Evolutionary conservation across 1,140 invertebrate species (phyloP).

Genomic region (Atopsyche davidsoni): DNA sequence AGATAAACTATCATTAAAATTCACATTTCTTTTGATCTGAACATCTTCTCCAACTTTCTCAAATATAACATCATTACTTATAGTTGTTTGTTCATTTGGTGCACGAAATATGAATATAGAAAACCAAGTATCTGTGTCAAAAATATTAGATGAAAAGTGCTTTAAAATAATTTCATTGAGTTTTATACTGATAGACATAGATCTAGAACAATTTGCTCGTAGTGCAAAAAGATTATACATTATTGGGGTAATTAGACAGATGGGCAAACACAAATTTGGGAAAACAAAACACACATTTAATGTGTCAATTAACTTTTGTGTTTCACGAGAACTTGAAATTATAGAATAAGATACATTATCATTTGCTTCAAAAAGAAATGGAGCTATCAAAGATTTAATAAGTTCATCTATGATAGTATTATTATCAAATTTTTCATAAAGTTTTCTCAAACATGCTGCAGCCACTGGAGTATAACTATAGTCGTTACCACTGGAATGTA

Average conservation of each 20-base stretch:
- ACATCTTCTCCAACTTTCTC: conserved; percentile 15
- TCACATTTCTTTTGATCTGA: conserved; percentile 9
- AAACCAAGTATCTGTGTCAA: conserved; percentile 17
- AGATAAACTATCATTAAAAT: conserved; percentile 2
- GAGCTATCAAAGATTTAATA: conserved; percentile 40
- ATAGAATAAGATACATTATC: conserved; percentile 34
- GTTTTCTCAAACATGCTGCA: conserved; percentile 46
- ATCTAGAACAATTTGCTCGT: conserved; percentile 34
- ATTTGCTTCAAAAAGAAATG: conserved; percentile 36
- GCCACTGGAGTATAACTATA: conserved; percentile 45
- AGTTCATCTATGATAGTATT: conserved; percentile 41
- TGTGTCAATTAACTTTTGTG: conserved; percentile 41
- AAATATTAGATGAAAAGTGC: conserved; percentile 28
- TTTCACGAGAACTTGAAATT: conserved; percentile 38
- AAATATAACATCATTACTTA: conserved; percentile 14
- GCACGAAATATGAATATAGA: conserved; percentile 17
- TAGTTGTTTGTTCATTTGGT: conserved; percentile 16
- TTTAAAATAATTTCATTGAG: conserved; percentile 40
- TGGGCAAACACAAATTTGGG: conserved; percentile 34
- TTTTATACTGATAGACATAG: conserved; percentile 33
- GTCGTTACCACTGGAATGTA: conserved; percentile 39
- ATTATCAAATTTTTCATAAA: conserved; percentile 47
- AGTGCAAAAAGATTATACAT: conserved; percentile 38
- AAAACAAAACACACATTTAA: conserved; percentile 40
- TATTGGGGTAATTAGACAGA: conserved; percentile 33